Base-by-base conservation (phyloP, 2,113 vertebrate genomes). In the Geococcyx californianus region DNA sequence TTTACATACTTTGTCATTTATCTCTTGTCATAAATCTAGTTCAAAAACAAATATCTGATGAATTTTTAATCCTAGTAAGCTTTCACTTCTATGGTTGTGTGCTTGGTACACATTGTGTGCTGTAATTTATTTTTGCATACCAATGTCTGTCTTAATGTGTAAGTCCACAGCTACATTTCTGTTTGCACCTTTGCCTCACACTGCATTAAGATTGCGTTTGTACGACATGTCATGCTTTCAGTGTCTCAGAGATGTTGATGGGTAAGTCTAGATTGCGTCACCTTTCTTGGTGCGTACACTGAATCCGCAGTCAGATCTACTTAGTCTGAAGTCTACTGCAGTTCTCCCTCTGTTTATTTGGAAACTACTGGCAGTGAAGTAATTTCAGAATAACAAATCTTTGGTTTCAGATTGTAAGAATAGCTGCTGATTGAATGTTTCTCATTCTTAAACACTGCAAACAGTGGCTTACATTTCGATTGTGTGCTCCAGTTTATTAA, bases 1-100 rank as follows among this genome's bases (percentile, higher is more conserved):
- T 91, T 90, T 79, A 51, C 79, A 81, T 92, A 49, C 16, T 68
- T 92, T 47, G 34, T 81, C 17, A 81, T 88, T 90, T 89, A 82
- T 82, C 23, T 84, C 66, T 68, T 89, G 45, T 72, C 42, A 51
- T 79, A 75, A 93, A 79, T 73, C 60, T 84, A 49, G 80, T 81
- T 91, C 36, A 92, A 66, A 92, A 77, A 0, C 44, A 85, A 87
- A 33, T 15, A 76, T n/a, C 51, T 56, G 62, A 77, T 62, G 25
- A 69, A 81, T 60, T 76, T 81, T 88, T 81, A 79, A 81, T 91
- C 68, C 19, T 79, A 59, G 26, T 28, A 75, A 49, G 21, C 28
- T 64, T 96, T 31, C 13, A n/a, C 0, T 60, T 92, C 33, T 52
- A 2, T 33, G 33, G 7, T 7, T 20, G 8, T 34, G 16, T 70